A percentile compares a stretch with the other conserved stretches of the same genome.
These are phyloP conservation scores for Daubentonia madagascariensis DNA, from an alignment of 2,113 vertebrate species.

Conservation along the genomic window DNA sequence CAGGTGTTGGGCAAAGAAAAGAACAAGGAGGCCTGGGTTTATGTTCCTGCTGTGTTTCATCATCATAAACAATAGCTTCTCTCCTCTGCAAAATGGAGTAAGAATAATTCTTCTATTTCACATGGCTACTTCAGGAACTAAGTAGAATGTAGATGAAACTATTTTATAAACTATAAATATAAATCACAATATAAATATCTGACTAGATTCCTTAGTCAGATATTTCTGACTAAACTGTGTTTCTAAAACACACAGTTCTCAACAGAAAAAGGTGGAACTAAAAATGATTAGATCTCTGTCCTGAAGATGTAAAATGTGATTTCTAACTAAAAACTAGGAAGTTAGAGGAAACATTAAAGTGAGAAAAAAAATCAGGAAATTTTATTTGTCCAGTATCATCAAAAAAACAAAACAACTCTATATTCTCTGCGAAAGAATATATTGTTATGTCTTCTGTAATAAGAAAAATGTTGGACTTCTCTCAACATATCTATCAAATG, in stretches of 20 bases:
- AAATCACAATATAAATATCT: neutral
- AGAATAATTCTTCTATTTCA: neutral
- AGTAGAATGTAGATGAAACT: neutral
- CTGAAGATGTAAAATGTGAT: neutral
- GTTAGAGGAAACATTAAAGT: neutral
- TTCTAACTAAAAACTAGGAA: constrained; percentile 29
- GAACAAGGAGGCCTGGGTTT: neutral
- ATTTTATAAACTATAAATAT: neutral
- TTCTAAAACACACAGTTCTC: neutral
- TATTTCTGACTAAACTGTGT: too few species aligned
- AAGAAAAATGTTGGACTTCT: neutral
- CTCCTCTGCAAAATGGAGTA: neutral
- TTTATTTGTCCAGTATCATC: neutral
- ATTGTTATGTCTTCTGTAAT: neutral
- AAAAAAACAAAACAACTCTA: neutral
- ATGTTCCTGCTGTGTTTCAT: neutral
- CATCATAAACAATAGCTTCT: neutral
- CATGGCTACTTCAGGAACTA: neutral
- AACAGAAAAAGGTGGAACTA: neutral
- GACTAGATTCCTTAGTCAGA: neutral
- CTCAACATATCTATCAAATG: neutral
- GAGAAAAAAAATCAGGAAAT: constrained; percentile 11
- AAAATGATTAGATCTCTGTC: neutral
- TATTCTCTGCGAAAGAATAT: neutral
- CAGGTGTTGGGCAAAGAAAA: neutral